phyloP scores from a whole-genome alignment of 2,888 invertebrate genomes.

The Volucella inflata region DNA sequence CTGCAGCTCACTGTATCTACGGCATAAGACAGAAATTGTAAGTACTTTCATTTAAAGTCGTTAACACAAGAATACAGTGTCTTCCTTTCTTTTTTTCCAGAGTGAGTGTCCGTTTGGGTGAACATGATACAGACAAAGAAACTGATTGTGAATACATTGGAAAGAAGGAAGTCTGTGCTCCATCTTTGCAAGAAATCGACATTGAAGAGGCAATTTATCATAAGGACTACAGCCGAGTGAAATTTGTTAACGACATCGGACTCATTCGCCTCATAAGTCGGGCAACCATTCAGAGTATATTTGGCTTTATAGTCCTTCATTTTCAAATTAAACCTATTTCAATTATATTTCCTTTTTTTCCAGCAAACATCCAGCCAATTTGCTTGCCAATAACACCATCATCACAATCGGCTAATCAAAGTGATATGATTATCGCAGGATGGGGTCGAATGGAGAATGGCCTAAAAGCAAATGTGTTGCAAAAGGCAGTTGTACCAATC shows the following conservation, averaged over 20 bases:
- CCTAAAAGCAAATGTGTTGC: conserved; percentile 75
- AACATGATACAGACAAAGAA: conserved; percentile 80
- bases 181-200: conserved; percentile 82
- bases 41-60: not conserved
- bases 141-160: conserved; percentile 80
- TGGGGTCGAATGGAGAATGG: conserved; percentile 80
- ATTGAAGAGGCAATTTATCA: conserved; percentile 83
- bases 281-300: conserved; percentile 78
- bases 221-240: conserved; percentile 83
- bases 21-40: conserved; percentile 48
- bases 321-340: not conserved
- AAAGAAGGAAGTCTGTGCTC: conserved; percentile 79
- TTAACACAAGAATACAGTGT: not conserved
- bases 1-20: conserved; percentile 77
- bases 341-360: conserved; percentile 5
- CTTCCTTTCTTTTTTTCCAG: conserved; percentile 67
- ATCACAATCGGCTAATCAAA: conserved; percentile 53
- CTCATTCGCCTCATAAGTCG: conserved; percentile 83
- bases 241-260: conserved; percentile 86
- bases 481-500: conserved; percentile 77
- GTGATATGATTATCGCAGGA: conserved; percentile 78
- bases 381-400: conserved; percentile 79
- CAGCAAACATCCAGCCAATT: conserved; percentile 79
- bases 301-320: not conserved
- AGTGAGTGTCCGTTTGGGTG: conserved; percentile 83